These are phyloP conservation scores for Psittacula echo DNA, from an alignment of 2,797 vertebrate genomes.

Conservation along the genomic window DNA sequence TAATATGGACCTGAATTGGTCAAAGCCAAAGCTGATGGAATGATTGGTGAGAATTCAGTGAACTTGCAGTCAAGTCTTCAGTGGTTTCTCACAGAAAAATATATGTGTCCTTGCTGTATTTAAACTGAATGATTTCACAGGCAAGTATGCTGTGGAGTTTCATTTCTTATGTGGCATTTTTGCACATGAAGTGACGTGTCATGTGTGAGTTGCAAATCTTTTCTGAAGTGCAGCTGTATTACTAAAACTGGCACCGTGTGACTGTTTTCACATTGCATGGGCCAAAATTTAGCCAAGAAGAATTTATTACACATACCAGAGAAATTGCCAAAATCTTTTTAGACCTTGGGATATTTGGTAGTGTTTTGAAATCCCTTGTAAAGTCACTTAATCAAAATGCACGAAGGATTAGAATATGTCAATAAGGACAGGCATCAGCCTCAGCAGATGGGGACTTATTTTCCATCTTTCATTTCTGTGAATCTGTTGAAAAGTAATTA, in stretches of 20 bases:
- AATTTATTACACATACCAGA: background rate
- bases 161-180: background rate
- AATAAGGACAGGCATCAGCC: background rate
- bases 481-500: conserved; percentile 52
- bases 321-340: background rate
- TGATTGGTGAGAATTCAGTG: background rate
- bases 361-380: conserved; percentile 9
- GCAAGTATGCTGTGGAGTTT: background rate
- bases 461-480: conserved; percentile 19
- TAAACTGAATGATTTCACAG: conserved; percentile 30
- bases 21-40: background rate
- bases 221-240: background rate
- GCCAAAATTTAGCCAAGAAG: background rate
- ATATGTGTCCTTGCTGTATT: background rate
- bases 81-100: background rate
- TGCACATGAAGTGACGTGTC: background rate
- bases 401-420: background rate
- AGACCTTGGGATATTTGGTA: background rate
- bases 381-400: background rate
- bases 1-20: background rate
- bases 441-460: background rate
- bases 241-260: background rate
- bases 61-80: background rate
- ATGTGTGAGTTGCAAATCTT: background rate
- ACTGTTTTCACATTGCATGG: background rate